A percentile compares a stretch with the other conserved stretches of the same genome.
Conservation (phyloP, 2,888 invertebrate species). For the Laspeyria flexula region DNA sequence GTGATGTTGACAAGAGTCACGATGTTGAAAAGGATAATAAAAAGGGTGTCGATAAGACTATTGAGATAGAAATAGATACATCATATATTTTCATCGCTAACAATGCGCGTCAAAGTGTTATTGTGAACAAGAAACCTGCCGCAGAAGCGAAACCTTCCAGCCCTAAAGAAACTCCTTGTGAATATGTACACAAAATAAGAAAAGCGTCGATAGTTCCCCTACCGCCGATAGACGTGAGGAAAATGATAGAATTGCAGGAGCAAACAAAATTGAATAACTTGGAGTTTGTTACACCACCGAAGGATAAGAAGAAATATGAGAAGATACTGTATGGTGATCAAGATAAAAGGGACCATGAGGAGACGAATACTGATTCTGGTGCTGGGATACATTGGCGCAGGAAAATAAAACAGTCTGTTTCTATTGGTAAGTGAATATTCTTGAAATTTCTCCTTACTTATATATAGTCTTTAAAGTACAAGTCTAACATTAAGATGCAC, state of each 20-base stretch:
- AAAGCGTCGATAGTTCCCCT: slow-evolving; percentile 68
- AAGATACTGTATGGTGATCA: slow-evolving; percentile 75
- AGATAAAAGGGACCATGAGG: slow-evolving; percentile 53
- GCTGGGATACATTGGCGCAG: slow-evolving; percentile 69
- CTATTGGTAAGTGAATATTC: slow-evolving; percentile 32
- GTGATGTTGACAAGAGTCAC: slow-evolving; percentile 3
- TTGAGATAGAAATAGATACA: slow-evolving; percentile 54
- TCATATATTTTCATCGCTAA: slow-evolving; percentile 79
- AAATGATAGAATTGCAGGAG: slow-evolving; percentile 65
- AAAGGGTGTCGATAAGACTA: slow-evolving; percentile 17
- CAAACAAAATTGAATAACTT: slow-evolving; percentile 57
- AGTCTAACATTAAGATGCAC: no score
- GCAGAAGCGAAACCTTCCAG: slow-evolving; percentile 48
- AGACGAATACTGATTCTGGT: slow-evolving; percentile 44
- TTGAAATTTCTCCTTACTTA: neutral
- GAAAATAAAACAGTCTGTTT: slow-evolving; percentile 60
- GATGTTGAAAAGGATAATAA: neutral
- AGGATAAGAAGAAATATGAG: slow-evolving; percentile 76
- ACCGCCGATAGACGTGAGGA: slow-evolving; percentile 75
- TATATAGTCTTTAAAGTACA: no score
- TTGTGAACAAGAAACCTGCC: slow-evolving; percentile 64
- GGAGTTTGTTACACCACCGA: slow-evolving; percentile 63
- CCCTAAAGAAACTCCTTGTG: slow-evolving; percentile 55
- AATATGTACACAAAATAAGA: slow-evolving; percentile 79
- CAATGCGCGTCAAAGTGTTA: slow-evolving; percentile 78